Evolutionary conservation across 2,113 vertebrate species (phyloP), one percentile per base, ranked within the genome.

Genomic region (Toxotes chatareus): DNA sequence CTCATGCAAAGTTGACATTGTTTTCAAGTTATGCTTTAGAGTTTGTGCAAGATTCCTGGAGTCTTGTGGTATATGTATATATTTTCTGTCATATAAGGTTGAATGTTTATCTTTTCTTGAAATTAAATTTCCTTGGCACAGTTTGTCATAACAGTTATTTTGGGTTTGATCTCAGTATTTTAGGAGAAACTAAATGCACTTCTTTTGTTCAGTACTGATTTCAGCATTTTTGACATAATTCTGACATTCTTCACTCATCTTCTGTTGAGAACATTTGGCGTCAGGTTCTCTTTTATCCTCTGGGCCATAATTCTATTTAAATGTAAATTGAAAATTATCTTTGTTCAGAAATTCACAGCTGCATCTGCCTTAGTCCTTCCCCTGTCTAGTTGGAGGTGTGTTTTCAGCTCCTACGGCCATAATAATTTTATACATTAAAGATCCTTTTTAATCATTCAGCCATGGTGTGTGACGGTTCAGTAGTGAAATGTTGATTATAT

Each of bases 361-460:
- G 27, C 27, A 27, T 27, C 27, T 27, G 27, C 27, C 27, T 27
- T 27, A 27, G 27, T 27, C 27, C 27, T 27, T 27, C 27, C 27
- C 27, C 27, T 27, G 27, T 44, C 59, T 34, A 6, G 55, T 36
- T 34, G 13, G 27, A 61, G 21, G 23, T 65, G 23, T 1, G 2
- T 16, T 70, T 77, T 27, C 57, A 51, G 42, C 34, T 67, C 47
- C 14, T 61, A 53, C 75, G 47, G 21, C 46, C 53, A 76, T 76
- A 56, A 71, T 42, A 6, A 34, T 42, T 55, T 80, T 51, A 2
- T 38, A 61, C 23, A 59, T 76, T 8, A 31, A 31, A 8, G 31
- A 44, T 76, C 7, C 12, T 17, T 72, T 75, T 62, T 40, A 76
- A 72, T 71, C 44, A 75, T 60, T 70, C 19, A 51, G n/a, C 34